Base-by-base conservation (phyloP, 2,113 vertebrate genomes). In the Gallinago media region DNA sequence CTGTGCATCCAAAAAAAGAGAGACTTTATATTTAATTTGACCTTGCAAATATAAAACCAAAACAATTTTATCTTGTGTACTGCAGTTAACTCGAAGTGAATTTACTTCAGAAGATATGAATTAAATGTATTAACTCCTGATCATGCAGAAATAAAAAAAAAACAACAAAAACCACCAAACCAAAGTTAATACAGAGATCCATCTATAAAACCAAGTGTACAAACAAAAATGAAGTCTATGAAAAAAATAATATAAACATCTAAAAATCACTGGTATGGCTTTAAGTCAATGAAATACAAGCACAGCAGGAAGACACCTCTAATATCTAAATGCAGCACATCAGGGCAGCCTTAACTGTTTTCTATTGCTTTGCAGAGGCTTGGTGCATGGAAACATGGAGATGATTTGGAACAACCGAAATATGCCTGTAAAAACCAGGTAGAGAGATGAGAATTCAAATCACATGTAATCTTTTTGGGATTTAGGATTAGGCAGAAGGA, bases 401-500 rank as follows among this genome's bases (percentile, higher is more conserved):
- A 70, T 49, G 18, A 73, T 42, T 34, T 8, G 15, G 34, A 88
- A 55, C n/a, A 88, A 88, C 34, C 3, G 7, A 89, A 73, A 87
- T 6, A 72, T 12, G 34, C 36, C 49, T 79, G 49, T 25, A n/a
- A 73, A 73, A 79, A 85, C 6, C 75, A 91, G 85, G 95, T 80
- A 94, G 72, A 42, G 25, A 52, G 32, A 74, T 0, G 1, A 94
- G 56, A 73, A 95, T 87, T 83, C 71, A 92, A 82, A 83, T 36
- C 19, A 26, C 65, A 88, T 63, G 74, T 90, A 61, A 88, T 62
- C 68, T 81, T 75, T 32, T 31, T 66, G 88, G 92, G 87, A 92
- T 84, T 75, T 67, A 92, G 81, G 88, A 97, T 86, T 85, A 97
- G 46, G 78, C 40, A 50, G 72, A 96, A 93, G 75, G 72, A 94